Conservation (phyloP, 2,113 vertebrate species). For the Proteles cristata region DNA sequence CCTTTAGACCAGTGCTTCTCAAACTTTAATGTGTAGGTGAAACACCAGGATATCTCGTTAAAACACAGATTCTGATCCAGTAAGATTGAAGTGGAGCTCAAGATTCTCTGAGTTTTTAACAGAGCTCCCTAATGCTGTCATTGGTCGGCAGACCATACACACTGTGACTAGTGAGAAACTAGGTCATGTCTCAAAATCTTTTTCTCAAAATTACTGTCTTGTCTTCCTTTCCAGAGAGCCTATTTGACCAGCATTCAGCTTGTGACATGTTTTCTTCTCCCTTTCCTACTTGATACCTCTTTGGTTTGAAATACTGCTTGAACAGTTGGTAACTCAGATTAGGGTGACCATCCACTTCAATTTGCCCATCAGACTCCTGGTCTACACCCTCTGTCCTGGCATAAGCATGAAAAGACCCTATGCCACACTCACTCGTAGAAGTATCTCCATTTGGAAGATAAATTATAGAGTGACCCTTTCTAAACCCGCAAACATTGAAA, state of each 20-base stretch:
- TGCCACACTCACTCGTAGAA: background rate
- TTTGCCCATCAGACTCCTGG: background rate
- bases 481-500: background rate
- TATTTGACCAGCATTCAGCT: background rate
- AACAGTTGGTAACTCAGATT: background rate
- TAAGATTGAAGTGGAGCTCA: background rate
- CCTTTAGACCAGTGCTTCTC: background rate
- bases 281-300: background rate
- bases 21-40: background rate
- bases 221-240: background rate
- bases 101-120: background rate
- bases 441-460: background rate
- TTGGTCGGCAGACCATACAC: background rate
- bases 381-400: background rate
- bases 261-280: conserved; percentile 8
- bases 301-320: conserved; percentile 39
- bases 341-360: background rate
- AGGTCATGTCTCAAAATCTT: background rate
- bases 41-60: background rate
- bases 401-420: background rate
- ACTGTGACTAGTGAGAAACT: background rate
- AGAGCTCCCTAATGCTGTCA: background rate
- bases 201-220: background rate
- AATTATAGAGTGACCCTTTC: background rate
- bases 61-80: background rate